Base-by-base conservation (phyloP, 2,797 vertebrate species). In the Sciaenops ocellatus region DNA sequence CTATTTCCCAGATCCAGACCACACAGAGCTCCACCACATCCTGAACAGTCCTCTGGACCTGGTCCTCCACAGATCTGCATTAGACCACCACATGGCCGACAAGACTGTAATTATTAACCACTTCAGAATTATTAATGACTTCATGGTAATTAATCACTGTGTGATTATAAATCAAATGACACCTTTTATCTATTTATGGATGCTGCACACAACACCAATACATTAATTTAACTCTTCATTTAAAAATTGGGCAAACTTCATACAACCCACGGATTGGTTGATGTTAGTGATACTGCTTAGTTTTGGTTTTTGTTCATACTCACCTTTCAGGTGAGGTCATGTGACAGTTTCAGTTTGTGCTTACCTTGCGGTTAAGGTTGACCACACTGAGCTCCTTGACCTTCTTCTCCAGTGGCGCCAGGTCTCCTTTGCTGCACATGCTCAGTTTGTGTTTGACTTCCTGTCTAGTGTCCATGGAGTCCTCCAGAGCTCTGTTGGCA, bases 1-100 rank as follows among this genome's bases (percentile, higher is more conserved):
- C 87, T 86, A 3, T 73, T 63, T 13, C 92, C 92, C 0, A 64
- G 52, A 20, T 13, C 42, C 28, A 82, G 83, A 3, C 0, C 28
- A 79, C 97, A 97, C 84, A 95, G 85, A 69, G 95, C 94, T 63
- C 93, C 96, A 0, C 93, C 90, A 20, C 96, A 97, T 52, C 69
- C 73, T 0, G 88, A 78, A 56, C 96, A 97, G 1, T 91, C 64
- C 17, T 83, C 81, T 15, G 93, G 87, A 69, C 92, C 94, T 52
- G 90, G 90, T 20, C 55, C 83, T 56, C 97, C 96, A 70, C 96
- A 97, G 64, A 97, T 87, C 97, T 98, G 85, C n/a, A 63, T 22
- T 5, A 79, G 54, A 82, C 17, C 67, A 80, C 30, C 70, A 71
- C 20, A 66, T 5, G 6, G 16, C 17, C 51, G 24, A 6, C n/a